Percentiles rank a stretch among this genome's conserved stretches.
phyloP scores from a whole-genome alignment of 2,888 invertebrate genomes.

The Parnassius smintheus region DNA sequence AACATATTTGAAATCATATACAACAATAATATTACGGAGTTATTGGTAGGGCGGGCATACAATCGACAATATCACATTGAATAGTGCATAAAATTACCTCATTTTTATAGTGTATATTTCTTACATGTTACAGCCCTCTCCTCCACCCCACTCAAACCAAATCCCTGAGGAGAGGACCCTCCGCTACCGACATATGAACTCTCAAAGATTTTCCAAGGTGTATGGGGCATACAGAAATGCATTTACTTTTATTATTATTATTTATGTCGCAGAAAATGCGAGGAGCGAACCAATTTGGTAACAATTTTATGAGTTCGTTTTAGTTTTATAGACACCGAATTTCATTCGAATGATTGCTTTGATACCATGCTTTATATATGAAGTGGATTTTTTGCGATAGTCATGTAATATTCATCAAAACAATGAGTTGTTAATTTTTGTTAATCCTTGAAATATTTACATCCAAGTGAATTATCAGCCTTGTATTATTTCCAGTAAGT shows the following conservation, averaged over 20 bases:
- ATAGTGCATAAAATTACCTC: constrained; percentile 75
- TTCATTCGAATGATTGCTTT: constrained; percentile 70
- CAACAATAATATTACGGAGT: background rate
- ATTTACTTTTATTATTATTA: constrained; percentile 69
- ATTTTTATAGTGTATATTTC: constrained; percentile 68
- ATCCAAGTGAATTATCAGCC: no score
- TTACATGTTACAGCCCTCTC: constrained; percentile 47
- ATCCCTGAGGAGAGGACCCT: constrained; percentile 59
- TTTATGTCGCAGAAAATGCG: constrained; percentile 55
- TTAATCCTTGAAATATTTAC: no score
- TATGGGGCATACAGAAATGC: constrained; percentile 56
- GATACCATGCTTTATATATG: no score
- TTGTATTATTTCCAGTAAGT: no score
- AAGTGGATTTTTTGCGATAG: no score
- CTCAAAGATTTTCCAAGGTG: constrained; percentile 59
- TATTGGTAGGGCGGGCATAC: constrained; percentile 35
- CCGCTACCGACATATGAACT: constrained; percentile 43
- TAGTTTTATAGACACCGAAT: constrained; percentile 67
- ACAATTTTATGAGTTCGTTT: constrained; percentile 65
- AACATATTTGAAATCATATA: no score
- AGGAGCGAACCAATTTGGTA: constrained; percentile 60
- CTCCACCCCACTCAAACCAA: constrained; percentile 41
- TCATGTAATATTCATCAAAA: no score
- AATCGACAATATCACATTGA: constrained; percentile 47
- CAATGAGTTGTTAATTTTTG: no score